Percentiles rank a stretch among this genome's conserved stretches.
These are phyloP conservation scores for Macroteleia sp. DNA, from an alignment of 2,888 invertebrate genomes.

Conservation along the genomic window DNA sequence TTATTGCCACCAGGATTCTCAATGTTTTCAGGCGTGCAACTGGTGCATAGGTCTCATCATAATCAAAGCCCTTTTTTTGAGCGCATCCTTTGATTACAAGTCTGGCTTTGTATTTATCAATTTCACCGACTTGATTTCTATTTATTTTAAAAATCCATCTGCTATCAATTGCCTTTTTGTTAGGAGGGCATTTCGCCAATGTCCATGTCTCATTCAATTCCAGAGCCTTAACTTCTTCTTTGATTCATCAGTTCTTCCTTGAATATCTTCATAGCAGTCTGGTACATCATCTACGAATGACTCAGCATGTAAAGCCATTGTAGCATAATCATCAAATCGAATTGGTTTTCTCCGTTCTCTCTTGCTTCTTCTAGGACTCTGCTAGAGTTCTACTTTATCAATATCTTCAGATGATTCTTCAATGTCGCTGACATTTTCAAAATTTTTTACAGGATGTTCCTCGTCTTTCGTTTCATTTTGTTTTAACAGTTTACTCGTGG, in stretches of 20 bases:
- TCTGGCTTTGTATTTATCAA: constrained; percentile 72
- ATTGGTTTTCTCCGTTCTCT: constrained; percentile 3
- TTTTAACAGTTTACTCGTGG: constrained; percentile 11
- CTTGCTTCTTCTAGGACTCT: background rate
- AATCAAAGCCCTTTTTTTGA: constrained; percentile 68
- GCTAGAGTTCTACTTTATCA: too few species aligned
- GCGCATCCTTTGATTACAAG: constrained; percentile 69
- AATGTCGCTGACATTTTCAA: too few species aligned
- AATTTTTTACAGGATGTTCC: background rate
- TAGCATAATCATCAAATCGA: constrained; percentile 13
- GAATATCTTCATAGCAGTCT: constrained; percentile 13
- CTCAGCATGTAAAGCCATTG: constrained; percentile 18
- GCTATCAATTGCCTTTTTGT: too few species aligned
- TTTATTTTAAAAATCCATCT: too few species aligned
- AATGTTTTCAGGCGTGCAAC: constrained; percentile 63
- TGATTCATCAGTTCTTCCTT: too few species aligned
- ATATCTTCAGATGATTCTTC: too few species aligned
- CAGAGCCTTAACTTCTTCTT: too few species aligned
- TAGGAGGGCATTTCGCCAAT: too few species aligned
- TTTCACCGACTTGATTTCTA: too few species aligned
- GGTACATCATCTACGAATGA: constrained; percentile 27
- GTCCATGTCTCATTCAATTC: too few species aligned
- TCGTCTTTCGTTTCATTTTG: background rate
- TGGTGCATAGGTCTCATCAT: constrained; percentile 72
- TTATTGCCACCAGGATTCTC: background rate